Evolutionary conservation across 2,888 invertebrate genomes (phyloP).

Genomic region (Torymus auratus): DNA sequence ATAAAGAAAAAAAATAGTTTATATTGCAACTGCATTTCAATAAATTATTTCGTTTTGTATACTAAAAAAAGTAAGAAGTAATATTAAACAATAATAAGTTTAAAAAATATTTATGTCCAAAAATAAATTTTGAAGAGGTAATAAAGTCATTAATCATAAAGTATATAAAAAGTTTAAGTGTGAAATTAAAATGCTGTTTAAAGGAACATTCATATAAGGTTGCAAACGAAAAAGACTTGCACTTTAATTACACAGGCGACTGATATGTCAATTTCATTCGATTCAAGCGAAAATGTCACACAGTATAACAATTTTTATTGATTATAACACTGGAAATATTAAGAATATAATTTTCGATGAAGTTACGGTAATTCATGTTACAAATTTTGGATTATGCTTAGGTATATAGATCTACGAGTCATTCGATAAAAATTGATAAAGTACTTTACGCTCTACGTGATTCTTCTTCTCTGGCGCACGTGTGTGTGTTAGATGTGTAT

Average conservation of each 20-base stretch:
- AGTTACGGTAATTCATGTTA: constrained; percentile 73
- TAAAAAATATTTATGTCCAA: too few relatives aligned
- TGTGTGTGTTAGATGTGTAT: constrained; percentile 25
- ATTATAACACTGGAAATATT: constrained; percentile 76
- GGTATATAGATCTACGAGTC: constrained; percentile 68
- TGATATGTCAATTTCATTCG: constrained; percentile 27
- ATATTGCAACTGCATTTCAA: too few relatives aligned
- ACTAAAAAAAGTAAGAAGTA: too few relatives aligned
- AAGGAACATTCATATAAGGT: neutral
- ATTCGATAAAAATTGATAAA: constrained; percentile 69
- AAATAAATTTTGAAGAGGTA: too few relatives aligned
- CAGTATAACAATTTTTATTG: constrained; percentile 75
- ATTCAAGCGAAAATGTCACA: constrained; percentile 61
- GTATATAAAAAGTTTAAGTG: too few relatives aligned
- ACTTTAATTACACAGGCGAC: constrained; percentile 12
- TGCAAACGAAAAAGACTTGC: neutral
- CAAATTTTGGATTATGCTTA: constrained; percentile 72
- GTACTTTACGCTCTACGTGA: constrained; percentile 61
- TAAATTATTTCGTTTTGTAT: too few relatives aligned
- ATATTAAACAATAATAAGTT: too few relatives aligned
- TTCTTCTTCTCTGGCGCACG: constrained; percentile 32
- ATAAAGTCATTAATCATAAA: too few relatives aligned
- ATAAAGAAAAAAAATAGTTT: too few relatives aligned
- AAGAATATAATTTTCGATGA: constrained; percentile 75
- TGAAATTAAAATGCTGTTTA: neutral